Evolutionary conservation across 64 coral and sea anemone species (phyloP).

Genomic region (Anthopleura sola): DNA sequence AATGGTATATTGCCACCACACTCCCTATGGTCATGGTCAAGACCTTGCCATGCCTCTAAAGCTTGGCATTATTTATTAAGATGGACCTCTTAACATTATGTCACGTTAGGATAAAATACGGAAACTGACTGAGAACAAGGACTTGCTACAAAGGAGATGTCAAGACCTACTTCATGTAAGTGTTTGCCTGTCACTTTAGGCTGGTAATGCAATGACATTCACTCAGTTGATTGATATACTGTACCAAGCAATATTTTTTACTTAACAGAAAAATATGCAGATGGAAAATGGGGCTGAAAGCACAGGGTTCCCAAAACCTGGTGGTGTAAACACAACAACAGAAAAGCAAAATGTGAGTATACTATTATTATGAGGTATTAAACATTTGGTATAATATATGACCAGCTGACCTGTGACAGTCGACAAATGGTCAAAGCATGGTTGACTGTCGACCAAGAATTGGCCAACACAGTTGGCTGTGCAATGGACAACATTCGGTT

Average conservation of each 20-base stretch:
- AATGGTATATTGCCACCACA: too few species aligned
- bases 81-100: neutral
- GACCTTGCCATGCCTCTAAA: too few species aligned
- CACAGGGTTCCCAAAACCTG: neutral
- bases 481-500: too few species aligned
- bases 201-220: too few species aligned
- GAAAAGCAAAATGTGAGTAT: neutral
- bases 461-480: too few species aligned
- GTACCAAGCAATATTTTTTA: too few species aligned
- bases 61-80: too few species aligned
- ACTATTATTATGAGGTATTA: neutral
- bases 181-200: too few species aligned
- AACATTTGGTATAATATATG: neutral
- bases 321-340: neutral
- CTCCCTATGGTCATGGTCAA: too few species aligned
- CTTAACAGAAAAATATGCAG: neutral
- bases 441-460: too few species aligned
- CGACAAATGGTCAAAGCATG: too few species aligned
- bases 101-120: slow-evolving; percentile 5
- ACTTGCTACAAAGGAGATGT: neutral
- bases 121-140: neutral
- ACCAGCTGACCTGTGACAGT: neutral
- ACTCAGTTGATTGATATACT: too few species aligned
- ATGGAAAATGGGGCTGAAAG: neutral
- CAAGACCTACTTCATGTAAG: neutral